Evolutionary conservation across 64 coral and sea anemone species (phyloP), one percentile per base, ranked within the genome.

Genomic region (Stichodactyla helianthus): DNA sequence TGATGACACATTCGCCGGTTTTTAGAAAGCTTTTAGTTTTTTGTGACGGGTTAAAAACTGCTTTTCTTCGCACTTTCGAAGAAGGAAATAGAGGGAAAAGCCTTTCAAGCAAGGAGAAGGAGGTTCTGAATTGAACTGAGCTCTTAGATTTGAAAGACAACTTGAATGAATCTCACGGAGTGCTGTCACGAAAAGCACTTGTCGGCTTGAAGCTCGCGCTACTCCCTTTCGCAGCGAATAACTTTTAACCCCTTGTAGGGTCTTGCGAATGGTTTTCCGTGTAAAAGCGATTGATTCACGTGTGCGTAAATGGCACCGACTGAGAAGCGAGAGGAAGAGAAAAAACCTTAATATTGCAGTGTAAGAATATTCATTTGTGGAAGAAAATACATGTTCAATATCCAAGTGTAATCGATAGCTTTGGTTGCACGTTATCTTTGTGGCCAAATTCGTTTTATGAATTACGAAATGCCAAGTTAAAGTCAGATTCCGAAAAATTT

Each of bases 121-220:
- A n/a, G 65, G 22, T 8, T 6, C 20, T 6, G 20, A 71, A 71
- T 20, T 71, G 9, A 23, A 23, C 25, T 23, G 23, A 74, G 68
- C 68, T 74, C 68, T 74, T 31, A 74, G 23, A 74, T 74, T 74
- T 74, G 68, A 74, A 74, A 11, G 68, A 74, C 68, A 74, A 23
- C 11, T 74, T 9, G 23, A 74, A 74, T 74, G 68, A 74, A 74
- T 74, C 35, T 44, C 12, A 31, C 10, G 26, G 68, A 74, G 12
- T 28, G 23, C 17, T 74, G 68, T 74, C 68, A 74, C 10, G 9
- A 6, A 31, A 74, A 74, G 23, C 27, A n/a, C 68, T 74, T 74
- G 68, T 74, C 10, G 25, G 23, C 22, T 27, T 74, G n/a, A 74
- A 25, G 5, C 68, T 74, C 7, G 25, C 62, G 62, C 62, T 65